Evolutionary conservation across 2,888 invertebrate species (phyloP).

Genomic region (Drosophila affinis): DNA sequence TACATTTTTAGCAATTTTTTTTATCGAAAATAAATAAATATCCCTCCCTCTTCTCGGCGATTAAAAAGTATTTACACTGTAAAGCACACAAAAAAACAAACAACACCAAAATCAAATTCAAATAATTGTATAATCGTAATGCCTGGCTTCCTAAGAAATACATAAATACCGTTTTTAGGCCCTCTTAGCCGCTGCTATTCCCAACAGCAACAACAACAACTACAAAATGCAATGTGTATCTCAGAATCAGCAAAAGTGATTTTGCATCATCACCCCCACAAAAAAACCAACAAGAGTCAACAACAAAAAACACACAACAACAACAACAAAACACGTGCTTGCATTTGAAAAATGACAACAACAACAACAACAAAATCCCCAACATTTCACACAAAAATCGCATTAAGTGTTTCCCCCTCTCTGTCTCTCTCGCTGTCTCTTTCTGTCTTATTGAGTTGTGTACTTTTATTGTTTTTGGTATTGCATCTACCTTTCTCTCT

Average conservation of each 20-base stretch:
- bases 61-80: constrained; percentile 52
- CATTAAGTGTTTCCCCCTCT: constrained; percentile 55
- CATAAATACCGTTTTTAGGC: constrained; percentile 45
- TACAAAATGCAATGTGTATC: constrained; percentile 5
- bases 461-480: constrained; percentile 40
- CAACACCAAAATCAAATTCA: constrained; percentile 13
- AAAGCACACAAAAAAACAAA: constrained; percentile 62
- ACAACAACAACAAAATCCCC: constrained; percentile 27
- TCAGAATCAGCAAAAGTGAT: background rate
- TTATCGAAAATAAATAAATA: constrained; percentile 31
- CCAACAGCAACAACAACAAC: constrained; percentile 31
- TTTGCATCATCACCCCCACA: constrained; percentile 26
- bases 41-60: constrained; percentile 42
- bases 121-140: constrained; percentile 54
- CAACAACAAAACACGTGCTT: constrained; percentile 60
- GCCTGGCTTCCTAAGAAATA: constrained; percentile 67
- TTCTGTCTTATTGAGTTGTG: constrained; percentile 25
- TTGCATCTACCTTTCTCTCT: constrained; percentile 42
- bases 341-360: constrained; percentile 57
- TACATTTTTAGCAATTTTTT: constrained; percentile 53
- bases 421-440: constrained; percentile 49
- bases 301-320: constrained; percentile 31
- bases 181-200: constrained; percentile 44
- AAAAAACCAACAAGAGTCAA: constrained; percentile 21
- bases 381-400: constrained; percentile 36